These are phyloP conservation scores for Chrysemys picta DNA, from an alignment of 2,113 vertebrate species.

Conservation along the genomic window DNA sequence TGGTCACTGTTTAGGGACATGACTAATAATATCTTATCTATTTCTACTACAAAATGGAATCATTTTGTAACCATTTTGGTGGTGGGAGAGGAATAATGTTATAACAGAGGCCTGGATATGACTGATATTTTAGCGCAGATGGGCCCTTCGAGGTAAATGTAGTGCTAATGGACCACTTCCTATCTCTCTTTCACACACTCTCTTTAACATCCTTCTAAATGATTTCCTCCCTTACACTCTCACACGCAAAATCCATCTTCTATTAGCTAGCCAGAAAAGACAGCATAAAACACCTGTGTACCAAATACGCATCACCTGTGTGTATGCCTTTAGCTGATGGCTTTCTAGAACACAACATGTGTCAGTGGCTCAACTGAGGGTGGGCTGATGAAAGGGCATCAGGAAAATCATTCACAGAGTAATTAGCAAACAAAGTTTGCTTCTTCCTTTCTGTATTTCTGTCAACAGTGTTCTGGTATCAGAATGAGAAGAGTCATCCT, in stretches of 20 bases:
- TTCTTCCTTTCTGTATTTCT: conserved; percentile 49
- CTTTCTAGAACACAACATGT: conserved; percentile 2
- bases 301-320: neutral
- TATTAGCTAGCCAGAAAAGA: neutral
- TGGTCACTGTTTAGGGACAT: neutral
- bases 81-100: accelerated
- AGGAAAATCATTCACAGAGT: conserved; percentile 1
- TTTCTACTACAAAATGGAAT: neutral
- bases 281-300: neutral
- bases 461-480: neutral
- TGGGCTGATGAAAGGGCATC: neutral
- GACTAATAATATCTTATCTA: neutral
- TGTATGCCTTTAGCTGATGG: neutral
- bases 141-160: accelerated
- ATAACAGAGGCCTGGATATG: neutral
- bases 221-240: neutral
- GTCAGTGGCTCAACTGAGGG: conserved; percentile 17
- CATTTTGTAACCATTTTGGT: neutral
- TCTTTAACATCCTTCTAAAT: neutral
- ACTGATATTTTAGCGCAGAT: neutral
- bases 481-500: conserved; percentile 27
- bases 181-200: neutral
- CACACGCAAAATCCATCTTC: neutral
- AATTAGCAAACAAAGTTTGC: neutral
- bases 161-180: neutral